These are phyloP conservation scores for Melopsittacus undulatus DNA, from an alignment of 2,797 vertebrate species.

Conservation along the genomic window DNA sequence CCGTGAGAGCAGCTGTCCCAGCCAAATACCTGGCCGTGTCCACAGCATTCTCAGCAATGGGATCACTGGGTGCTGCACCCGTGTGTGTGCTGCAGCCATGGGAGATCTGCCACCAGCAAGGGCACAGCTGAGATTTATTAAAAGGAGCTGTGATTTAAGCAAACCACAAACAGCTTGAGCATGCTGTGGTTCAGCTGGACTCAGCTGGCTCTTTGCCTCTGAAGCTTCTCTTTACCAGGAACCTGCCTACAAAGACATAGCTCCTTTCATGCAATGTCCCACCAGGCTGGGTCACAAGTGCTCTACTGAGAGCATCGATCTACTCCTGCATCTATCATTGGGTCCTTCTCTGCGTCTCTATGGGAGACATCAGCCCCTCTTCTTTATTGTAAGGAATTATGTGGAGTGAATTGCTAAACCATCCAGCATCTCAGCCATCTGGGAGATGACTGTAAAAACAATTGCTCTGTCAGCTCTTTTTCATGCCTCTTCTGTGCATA, in stretches of 20 bases:
- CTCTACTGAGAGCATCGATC: rapidly evolving
- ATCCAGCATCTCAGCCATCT: background rate
- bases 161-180: background rate
- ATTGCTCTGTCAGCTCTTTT: background rate
- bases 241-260: background rate
- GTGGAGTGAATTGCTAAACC: background rate
- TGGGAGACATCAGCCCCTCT: background rate
- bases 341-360: background rate
- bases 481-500: background rate
- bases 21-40: rapidly evolving
- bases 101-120: background rate
- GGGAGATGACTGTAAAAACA: background rate
- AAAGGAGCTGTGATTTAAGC: background rate
- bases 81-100: rapidly evolving
- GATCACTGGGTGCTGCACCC: background rate
- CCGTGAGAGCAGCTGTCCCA: background rate
- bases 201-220: background rate
- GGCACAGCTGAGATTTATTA: background rate
- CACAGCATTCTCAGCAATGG: background rate
- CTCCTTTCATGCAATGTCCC: background rate
- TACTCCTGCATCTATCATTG: rapidly evolving
- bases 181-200: background rate
- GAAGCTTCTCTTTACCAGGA: background rate
- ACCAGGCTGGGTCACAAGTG: background rate
- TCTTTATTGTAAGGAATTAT: background rate